Evolutionary conservation across 2,888 invertebrate genomes (phyloP), one percentile per base, ranked within the genome.

Genomic region (Candidula unifasciata): DNA sequence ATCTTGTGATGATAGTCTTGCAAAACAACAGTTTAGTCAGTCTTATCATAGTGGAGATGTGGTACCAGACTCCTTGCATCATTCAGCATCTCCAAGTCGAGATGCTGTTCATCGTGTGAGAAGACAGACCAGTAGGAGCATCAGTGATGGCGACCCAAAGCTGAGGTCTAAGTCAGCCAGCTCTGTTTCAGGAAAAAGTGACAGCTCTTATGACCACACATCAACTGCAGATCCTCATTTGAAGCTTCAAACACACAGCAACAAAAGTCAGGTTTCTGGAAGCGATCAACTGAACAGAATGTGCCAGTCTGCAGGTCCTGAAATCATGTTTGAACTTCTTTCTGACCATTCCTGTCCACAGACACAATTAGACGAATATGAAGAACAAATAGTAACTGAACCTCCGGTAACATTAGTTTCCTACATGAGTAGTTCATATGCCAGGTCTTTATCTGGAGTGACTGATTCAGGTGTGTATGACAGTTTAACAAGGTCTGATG

Each of bases 81-180:
- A 86, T 64, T 76, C 87, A 35, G 80, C 87, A 66, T 89, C 89
- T 27, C 89, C 90, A 3, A 80, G 27, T 54, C 24, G 60, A 21
- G 73, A 81, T 37, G 81, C 33, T 16, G 80, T 60, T 5, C 69
- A 76, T 33, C 80, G 76, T n/a, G 77, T 83, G 35, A 74, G 54
- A 54, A 74, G 80, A 35, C 73, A 57, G 24, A 80, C 30, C n/a
- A 76, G 76, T 21, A n/a, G 66, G 57, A 80, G 80, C 54, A 60
- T 74, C n/a, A 78, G 71, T 71, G 84, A 86, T 27, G 78, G 66
- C 18, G 91, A 91, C 37, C 87, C 89, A 52, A 90, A 89, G 83
- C 86, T 91, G 37, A 90, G 91, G 64, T 88, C 91, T 35, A 87
- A 90, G 27, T 91, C 91, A 13, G 91, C 89, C 18, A 90, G 89